Conservation (phyloP, 2,797 vertebrate species). For the Florisuga fusca region DNA sequence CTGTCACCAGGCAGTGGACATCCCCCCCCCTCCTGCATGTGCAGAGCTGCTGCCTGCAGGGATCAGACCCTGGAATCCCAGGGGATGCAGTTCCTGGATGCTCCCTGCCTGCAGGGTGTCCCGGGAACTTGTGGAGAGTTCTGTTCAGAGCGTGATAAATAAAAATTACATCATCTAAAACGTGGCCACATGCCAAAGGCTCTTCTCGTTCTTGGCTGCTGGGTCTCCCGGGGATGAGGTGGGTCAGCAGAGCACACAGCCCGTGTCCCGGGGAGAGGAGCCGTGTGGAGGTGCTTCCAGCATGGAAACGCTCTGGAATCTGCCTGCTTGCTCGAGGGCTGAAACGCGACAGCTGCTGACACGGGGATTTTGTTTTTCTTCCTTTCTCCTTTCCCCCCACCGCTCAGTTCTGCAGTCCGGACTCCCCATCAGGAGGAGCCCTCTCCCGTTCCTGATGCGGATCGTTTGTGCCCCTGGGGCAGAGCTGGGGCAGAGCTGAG, state of each 20-base stretch:
- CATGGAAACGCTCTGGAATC: not conserved
- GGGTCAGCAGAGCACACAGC: not conserved
- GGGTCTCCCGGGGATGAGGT: not conserved
- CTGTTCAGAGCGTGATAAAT: not conserved
- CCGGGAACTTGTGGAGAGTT: rapidly evolving
- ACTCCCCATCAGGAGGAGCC: not conserved
- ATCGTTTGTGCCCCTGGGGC: not conserved
- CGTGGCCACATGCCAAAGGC: rapidly evolving
- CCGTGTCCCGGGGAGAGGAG: not conserved
- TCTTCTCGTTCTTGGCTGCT: not conserved
- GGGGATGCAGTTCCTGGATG: rapidly evolving
- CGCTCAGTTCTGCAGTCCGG: not conserved
- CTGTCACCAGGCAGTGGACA: not conserved
- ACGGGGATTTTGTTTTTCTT: not conserved
- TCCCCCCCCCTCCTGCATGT: not conserved
- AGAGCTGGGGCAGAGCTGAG: not conserved
- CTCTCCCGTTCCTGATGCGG: not conserved
- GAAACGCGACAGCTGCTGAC: not conserved
- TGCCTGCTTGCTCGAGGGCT: not conserved
- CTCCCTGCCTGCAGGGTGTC: not conserved
- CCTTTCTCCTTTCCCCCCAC: rapidly evolving
- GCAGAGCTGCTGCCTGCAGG: not conserved
- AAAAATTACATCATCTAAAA: not conserved
- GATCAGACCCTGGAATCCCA: rapidly evolving
- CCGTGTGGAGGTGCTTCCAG: not conserved